Conservation (phyloP, 2,888 invertebrate species). For the Criorhina ranunculi region DNA sequence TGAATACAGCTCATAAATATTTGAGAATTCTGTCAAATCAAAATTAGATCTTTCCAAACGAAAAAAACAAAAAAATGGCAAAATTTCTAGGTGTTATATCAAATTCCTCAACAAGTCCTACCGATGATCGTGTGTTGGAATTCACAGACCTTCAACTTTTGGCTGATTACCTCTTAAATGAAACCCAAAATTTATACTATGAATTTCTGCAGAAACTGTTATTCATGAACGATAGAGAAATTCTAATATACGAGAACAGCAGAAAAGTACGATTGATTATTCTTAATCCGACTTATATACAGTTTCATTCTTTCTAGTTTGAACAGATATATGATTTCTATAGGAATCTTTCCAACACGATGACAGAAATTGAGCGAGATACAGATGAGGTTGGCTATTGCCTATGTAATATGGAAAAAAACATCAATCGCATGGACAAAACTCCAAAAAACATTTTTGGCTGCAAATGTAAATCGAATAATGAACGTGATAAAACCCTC, state of each 20-base stretch:
- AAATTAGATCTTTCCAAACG: not conserved
- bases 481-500: constrained; percentile 7
- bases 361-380: constrained; percentile 17
- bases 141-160: constrained; percentile 78
- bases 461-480: constrained; percentile 47
- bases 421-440: constrained; percentile 19
- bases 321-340: constrained; percentile 18
- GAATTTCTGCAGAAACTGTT: constrained; percentile 77
- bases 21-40: constrained; percentile 2
- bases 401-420: constrained; percentile 29
- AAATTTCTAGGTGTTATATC: constrained; percentile 75
- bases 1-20: not conserved
- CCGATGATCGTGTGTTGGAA: constrained; percentile 35
- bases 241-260: constrained; percentile 26
- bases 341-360: not conserved
- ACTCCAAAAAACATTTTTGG: not conserved
- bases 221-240: constrained; percentile 76
- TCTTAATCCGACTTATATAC: not conserved
- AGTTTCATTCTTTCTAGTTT: not conserved
- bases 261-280: constrained; percentile 8
- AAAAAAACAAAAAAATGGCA: constrained; percentile 54
- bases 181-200: constrained; percentile 71
- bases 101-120: constrained; percentile 16
- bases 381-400: constrained; percentile 5
- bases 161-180: constrained; percentile 71